Evolutionary conservation across 2,113 vertebrate species (phyloP).

Genomic region (Cyanistes caeruleus): DNA sequence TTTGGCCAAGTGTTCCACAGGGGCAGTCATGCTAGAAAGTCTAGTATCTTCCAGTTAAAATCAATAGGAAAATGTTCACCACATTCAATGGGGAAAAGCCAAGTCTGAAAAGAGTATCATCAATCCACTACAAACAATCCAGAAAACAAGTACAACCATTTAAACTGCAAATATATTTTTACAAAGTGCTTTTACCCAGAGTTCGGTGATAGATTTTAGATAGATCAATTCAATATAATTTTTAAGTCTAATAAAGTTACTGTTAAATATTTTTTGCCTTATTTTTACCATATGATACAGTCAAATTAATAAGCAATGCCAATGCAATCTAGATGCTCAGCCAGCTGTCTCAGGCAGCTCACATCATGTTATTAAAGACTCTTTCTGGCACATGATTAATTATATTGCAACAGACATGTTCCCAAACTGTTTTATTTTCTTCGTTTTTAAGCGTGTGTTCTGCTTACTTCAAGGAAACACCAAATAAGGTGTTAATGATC

Average conservation of each 20-base stretch:
- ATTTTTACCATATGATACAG: not conserved
- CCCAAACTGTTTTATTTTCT: conserved; percentile 7
- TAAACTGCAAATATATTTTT: not conserved
- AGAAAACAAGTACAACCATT: not conserved
- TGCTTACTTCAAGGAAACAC: conserved; percentile 23
- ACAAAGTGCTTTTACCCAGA: not conserved
- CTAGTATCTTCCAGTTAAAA: not conserved
- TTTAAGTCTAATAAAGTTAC: not conserved
- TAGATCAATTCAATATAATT: not conserved
- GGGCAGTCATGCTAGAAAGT: not conserved
- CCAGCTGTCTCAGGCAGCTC: not conserved
- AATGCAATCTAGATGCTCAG: not conserved
- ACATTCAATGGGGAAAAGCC: not conserved
- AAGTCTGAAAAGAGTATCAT: not conserved
- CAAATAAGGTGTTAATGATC: conserved; percentile 39
- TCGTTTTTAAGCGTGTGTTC: not conserved
- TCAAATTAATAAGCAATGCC: not conserved
- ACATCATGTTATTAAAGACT: not conserved
- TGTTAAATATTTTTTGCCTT: not conserved
- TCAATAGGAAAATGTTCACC: not conserved
- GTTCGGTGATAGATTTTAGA: not conserved
- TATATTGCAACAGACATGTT: not conserved
- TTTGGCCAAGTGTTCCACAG: not conserved
- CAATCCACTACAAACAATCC: not conserved
- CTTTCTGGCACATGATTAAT: not conserved